A percentile compares a stretch with the other conserved stretches of the same genome.
phyloP scores from a whole-genome alignment of 64 coral and sea anemone genomes.

The Porites lutea region DNA sequence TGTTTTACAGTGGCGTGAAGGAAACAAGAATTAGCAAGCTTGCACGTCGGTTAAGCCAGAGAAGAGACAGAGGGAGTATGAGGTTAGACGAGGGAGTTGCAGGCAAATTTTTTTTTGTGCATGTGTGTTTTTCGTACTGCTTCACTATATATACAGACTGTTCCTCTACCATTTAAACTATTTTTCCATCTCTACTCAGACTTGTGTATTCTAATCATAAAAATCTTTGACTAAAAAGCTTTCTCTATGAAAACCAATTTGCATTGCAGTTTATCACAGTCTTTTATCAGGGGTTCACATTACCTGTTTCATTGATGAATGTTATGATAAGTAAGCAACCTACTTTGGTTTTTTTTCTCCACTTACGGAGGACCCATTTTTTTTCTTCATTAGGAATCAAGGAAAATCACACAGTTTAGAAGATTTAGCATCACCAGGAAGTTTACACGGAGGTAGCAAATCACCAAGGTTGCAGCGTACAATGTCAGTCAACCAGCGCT shows the following conservation, averaged over 20 bases:
- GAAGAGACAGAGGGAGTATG: neutral
- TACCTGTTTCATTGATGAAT: too few species aligned
- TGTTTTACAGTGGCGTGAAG: slow-evolving; percentile 7
- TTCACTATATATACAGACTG: too few species aligned
- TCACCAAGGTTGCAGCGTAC: slow-evolving; percentile 84
- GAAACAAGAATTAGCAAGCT: slow-evolving; percentile 39
- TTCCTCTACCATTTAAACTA: too few species aligned
- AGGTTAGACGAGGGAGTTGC: neutral
- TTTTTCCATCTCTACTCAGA: too few species aligned
- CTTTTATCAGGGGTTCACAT: too few species aligned
- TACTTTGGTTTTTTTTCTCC: too few species aligned
- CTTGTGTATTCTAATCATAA: too few species aligned
- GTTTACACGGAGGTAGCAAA: slow-evolving; percentile 18
- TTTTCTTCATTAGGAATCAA: slow-evolving; percentile 24
- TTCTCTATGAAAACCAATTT: too few species aligned
- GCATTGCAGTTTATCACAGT: too few species aligned
- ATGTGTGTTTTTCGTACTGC: neutral
- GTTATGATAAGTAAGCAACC: too few species aligned
- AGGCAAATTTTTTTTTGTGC: neutral
- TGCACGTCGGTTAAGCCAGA: slow-evolving; percentile 29
- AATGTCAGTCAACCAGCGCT: slow-evolving; percentile 82
- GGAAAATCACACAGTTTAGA: slow-evolving; percentile 68
- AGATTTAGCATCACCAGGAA: slow-evolving; percentile 47
- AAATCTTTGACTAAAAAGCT: too few species aligned
- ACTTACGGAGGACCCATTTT: too few species aligned